phyloP scores from a whole-genome alignment of 1,140 invertebrate species.

The fruit fly (Drosophila melanogaster) region Release_6_plus_ISO1_MT NT_033777.3:9453501-9454000 shows the following conservation, averaged over 20 bases:
- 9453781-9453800: conserved; percentile 21
- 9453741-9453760: conserved; percentile 43
- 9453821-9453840: conserved; percentile 50
- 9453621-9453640: conserved; percentile 70
- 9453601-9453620: conserved; percentile 63
- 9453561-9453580: conserved; percentile 41
- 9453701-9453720: conserved; percentile 22
- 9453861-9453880: not conserved
- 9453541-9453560: conserved; percentile 24
- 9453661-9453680: conserved; percentile 30
- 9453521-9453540: conserved; percentile 19
- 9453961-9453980: conserved; percentile 36
- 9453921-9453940: conserved; percentile 42
- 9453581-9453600: conserved; percentile 35
- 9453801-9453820: conserved; percentile 31
- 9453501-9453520: conserved; percentile 43
- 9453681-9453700: conserved; percentile 25
- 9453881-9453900: conserved; percentile 14
- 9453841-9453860: not conserved
- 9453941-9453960: conserved; percentile 26
- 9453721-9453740: conserved; percentile 48
- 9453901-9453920: conserved; percentile 33
- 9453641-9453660: conserved; percentile 36
- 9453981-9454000: conserved; percentile 49
- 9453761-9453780: conserved; percentile 48